Conservation (phyloP, 2,888 invertebrate species). For the Cantharis rustica region DNA sequence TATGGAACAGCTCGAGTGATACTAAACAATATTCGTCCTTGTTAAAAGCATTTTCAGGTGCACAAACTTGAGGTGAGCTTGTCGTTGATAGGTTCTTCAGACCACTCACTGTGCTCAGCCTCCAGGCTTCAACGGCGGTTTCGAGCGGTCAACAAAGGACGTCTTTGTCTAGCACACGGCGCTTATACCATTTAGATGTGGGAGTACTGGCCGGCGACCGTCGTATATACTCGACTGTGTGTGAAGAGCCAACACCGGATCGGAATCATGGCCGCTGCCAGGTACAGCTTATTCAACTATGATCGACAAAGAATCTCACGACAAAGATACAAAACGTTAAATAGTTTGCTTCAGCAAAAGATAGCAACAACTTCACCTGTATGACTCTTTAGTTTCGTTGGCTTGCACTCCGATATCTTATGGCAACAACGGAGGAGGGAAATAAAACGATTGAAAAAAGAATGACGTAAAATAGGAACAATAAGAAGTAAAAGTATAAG, state of each 20-base stretch:
- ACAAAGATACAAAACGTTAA: slow-evolving; percentile 23
- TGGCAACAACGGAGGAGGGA: slow-evolving; percentile 45
- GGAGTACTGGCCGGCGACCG: slow-evolving; percentile 41
- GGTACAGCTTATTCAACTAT: slow-evolving; percentile 32
- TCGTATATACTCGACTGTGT: slow-evolving; percentile 44
- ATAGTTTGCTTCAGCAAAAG: slow-evolving; percentile 13
- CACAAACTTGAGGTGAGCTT: slow-evolving; percentile 25
- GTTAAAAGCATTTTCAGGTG: slow-evolving; percentile 22
- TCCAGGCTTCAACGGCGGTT: slow-evolving; percentile 68
- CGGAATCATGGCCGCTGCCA: slow-evolving; percentile 52
- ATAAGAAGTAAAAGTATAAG: slow-evolving; percentile 52
- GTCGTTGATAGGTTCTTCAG: slow-evolving; percentile 34
- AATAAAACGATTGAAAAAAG: slow-evolving; percentile 50
- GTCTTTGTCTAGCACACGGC: slow-evolving; percentile 49
- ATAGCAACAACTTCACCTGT: slow-evolving; percentile 45
- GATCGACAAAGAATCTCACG: slow-evolving; percentile 31
- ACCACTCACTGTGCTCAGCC: slow-evolving; percentile 67
- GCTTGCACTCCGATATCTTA: slow-evolving; percentile 39
- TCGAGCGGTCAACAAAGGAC: slow-evolving; percentile 65
- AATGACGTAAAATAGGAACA: slow-evolving; percentile 51
- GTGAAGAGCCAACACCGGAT: slow-evolving; percentile 47
- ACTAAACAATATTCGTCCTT: slow-evolving; percentile 31
- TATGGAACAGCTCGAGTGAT: slow-evolving; percentile 34
- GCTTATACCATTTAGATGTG: slow-evolving; percentile 36
- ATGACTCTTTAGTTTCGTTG: slow-evolving; percentile 41